A percentile compares a stretch with the other conserved stretches of the same genome.
phyloP scores from a whole-genome alignment of 2,113 vertebrate genomes.

The Cygnus atratus region DNA sequence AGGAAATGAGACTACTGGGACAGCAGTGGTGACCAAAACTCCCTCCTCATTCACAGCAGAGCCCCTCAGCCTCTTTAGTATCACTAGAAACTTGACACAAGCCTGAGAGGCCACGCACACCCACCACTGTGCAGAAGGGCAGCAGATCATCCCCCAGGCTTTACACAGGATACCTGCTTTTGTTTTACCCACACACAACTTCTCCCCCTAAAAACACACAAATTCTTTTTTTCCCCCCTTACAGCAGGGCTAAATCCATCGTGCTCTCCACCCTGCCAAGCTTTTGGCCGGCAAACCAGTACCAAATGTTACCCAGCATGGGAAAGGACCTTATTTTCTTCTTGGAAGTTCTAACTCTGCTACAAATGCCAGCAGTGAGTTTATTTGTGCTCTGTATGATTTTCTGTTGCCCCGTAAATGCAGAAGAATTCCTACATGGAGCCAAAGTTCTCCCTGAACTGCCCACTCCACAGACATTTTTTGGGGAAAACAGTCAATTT shows the following conservation, averaged over 20 bases:
- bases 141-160: not conserved
- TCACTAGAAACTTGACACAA: not conserved
- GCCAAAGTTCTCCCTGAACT: not conserved
- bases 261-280: not conserved
- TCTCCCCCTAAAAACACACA: not conserved
- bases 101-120: not conserved
- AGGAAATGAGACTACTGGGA: not conserved
- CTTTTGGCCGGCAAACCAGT: not conserved
- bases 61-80: not conserved
- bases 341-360: not conserved
- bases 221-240: not conserved
- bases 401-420: not conserved
- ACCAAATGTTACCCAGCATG: not conserved
- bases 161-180: not conserved
- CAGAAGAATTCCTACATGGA: not conserved
- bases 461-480: not conserved
- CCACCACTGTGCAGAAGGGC: not conserved
- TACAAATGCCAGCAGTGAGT: not conserved
- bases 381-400: not conserved
- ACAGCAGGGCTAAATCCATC: not conserved
- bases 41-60: not conserved
- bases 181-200: not conserved
- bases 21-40: not conserved
- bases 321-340: not conserved
- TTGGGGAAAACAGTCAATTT: not conserved